Evolutionary conservation across 2,888 invertebrate species (phyloP).

Genomic region (Troides helena): DNA sequence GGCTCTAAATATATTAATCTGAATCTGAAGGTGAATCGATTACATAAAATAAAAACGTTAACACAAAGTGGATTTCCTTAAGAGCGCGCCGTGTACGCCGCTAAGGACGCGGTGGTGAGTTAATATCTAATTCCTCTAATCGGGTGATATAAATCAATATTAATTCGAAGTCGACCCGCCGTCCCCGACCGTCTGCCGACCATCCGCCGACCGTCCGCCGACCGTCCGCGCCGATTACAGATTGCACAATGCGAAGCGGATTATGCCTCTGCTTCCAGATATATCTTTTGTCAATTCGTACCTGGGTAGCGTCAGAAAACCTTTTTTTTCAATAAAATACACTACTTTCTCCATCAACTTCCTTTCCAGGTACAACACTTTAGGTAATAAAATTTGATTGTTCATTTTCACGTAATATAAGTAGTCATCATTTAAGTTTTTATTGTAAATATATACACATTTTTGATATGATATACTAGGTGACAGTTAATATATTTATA

Average conservation of each 20-base stretch:
- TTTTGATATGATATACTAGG: background rate
- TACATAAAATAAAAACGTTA: background rate
- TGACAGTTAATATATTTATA: background rate
- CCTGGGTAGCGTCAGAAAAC: slow-evolving; percentile 60
- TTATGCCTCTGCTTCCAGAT: slow-evolving; percentile 67
- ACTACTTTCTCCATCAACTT: background rate
- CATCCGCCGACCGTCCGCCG: slow-evolving; percentile 32
- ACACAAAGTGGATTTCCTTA: background rate
- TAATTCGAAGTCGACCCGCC: slow-evolving; percentile 67
- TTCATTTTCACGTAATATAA: no score
- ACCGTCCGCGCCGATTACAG: slow-evolving; percentile 76
- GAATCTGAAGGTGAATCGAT: background rate
- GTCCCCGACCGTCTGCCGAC: no score
- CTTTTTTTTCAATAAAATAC: background rate
- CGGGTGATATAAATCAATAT: slow-evolving; percentile 78
- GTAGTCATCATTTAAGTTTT: no score
- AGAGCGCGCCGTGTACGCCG: slow-evolving; percentile 31
- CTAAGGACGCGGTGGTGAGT: slow-evolving; percentile 53
- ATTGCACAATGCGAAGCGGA: slow-evolving; percentile 76
- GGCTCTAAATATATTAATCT: background rate
- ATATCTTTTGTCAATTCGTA: slow-evolving; percentile 77
- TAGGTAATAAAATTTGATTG: no score
- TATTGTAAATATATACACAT: no score
- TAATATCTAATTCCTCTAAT: slow-evolving; percentile 69
- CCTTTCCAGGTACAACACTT: background rate